These are phyloP conservation scores for Arvicanthis niloticus DNA, from an alignment of 2,113 vertebrate genomes.

Conservation along the genomic window DNA sequence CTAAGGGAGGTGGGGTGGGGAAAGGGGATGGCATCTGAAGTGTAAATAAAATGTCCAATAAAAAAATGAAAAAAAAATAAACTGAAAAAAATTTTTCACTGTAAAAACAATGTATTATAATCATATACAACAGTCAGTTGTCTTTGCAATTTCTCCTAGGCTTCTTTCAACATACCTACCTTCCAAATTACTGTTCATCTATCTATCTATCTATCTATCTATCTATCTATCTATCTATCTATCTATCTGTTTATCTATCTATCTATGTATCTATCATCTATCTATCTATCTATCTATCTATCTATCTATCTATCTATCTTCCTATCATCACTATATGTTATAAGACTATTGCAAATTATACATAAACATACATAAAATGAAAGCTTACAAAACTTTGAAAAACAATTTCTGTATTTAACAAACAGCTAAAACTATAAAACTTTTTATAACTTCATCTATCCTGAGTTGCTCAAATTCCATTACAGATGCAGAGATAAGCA, in stretches of 20 bases:
- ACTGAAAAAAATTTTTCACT: no score
- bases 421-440: neutral
- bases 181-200: neutral
- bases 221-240: no score
- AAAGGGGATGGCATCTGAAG: no score
- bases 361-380: neutral
- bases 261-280: no score
- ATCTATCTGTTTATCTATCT: no score
- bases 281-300: no score
- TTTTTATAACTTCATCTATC: neutral
- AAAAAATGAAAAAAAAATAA: no score
- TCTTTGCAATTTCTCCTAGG: neutral
- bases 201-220: no score
- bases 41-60: no score
- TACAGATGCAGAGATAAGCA: neutral
- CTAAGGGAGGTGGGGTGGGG: no score
- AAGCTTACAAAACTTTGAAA: neutral
- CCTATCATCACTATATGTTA: neutral
- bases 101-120: neutral
- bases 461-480: neutral
- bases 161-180: neutral
- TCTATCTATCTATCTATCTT: neutral
- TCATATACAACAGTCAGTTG: neutral
- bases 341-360: neutral
- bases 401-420: neutral